Evolutionary conservation across 2,797 vertebrate species (phyloP).

Genomic region (Cryptoprocta ferox): DNA sequence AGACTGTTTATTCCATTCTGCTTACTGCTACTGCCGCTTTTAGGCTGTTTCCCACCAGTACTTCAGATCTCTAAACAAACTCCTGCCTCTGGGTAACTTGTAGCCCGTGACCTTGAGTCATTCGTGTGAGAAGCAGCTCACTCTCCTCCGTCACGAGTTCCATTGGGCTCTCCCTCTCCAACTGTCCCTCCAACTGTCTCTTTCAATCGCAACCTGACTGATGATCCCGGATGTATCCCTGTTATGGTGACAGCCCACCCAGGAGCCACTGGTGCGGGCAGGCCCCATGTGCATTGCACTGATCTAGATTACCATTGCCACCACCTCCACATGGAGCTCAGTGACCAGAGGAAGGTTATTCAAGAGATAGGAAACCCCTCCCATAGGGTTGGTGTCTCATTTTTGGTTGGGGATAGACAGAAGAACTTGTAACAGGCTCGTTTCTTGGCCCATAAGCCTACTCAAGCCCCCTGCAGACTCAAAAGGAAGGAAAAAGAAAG

Average conservation of each 20-base stretch:
- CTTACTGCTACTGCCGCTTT: background rate
- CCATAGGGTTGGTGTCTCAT: background rate
- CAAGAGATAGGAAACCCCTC: background rate
- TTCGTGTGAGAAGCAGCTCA: background rate
- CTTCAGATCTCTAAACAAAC: background rate
- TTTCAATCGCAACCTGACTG: background rate
- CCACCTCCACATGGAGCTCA: too few relatives aligned
- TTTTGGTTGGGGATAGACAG: background rate
- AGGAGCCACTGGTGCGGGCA: too few relatives aligned
- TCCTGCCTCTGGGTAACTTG: background rate
- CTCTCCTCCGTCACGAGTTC: background rate
- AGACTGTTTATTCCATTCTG: background rate
- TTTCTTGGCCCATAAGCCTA: background rate
- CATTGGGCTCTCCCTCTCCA: background rate
- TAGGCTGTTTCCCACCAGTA: background rate
- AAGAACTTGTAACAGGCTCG: background rate
- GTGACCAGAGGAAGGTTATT: background rate
- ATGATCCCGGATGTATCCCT: background rate
- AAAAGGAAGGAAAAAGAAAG: background rate
- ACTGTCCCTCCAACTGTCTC: background rate
- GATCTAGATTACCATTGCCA: too few relatives aligned
- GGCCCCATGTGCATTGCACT: fast-evolving
- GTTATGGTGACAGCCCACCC: background rate
- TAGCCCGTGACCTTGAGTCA: background rate
- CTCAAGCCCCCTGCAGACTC: background rate